Base-by-base conservation (phyloP, 2,888 invertebrate genomes). In the Caprella mutica region DNA sequence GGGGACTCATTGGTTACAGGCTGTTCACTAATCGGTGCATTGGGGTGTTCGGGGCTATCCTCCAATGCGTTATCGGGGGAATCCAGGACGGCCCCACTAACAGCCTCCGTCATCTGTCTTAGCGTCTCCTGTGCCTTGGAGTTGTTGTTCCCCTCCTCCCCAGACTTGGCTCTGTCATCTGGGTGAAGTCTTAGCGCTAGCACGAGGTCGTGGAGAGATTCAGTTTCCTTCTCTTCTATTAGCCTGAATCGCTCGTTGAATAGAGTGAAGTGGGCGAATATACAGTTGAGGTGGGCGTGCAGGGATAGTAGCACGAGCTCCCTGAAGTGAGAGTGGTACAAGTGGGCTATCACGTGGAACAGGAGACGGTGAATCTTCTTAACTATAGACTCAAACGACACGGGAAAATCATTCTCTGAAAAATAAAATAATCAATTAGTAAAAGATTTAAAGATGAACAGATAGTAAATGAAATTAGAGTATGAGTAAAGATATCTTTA, bases 311-410 rank as follows among this genome's bases (percentile, higher is more conserved):
- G 81, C 73, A 89, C 86, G 70, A 94, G 85, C 79, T 93, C 90
- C 76, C 88, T 83, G 80, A 93, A 94, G 82, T 97, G 96, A 77
- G 89, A 86, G 75, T 92, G 91, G 80, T 96, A 94, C 75, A 96
- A 81, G 80, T 97, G 96, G 75, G 93, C 93, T 80, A 96, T 82
- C 76, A 96, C 93, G 78, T 94, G 94, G 81, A 92, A 93, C 79
- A 93, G 82, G 77, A 93, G 83, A 74, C 92, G 86, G 77, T 89
- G 82, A 75, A 96, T 92, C 79, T 93, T 93, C 76, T 92, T 86
- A 73, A 93, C 91, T 76, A 90, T 87, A 72, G 84, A 82, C 78
- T 91, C 92, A 77, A 96, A 94, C 72, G 85, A 84, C 72, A 83
- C 81, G 66, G 96, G 94, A 79, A 97, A 97, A 79, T 87, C 85